Conservation (phyloP, 1,140 invertebrate genomes). For the Piezodorus guildinii region DNA sequence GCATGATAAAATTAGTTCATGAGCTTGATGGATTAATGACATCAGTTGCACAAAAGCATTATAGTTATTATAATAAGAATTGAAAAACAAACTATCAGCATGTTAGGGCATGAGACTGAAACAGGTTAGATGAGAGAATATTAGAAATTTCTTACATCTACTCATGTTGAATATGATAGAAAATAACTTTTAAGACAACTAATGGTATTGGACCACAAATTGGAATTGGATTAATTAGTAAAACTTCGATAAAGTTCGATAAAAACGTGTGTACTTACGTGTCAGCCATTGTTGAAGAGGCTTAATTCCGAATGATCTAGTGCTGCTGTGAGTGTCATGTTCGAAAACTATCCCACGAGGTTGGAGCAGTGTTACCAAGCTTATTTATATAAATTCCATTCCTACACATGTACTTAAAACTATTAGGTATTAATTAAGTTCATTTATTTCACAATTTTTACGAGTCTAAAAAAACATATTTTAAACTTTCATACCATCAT, state of each 20-base stretch:
- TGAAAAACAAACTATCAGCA: neutral
- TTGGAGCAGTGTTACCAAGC: too few species aligned
- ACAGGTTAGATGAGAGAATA: neutral
- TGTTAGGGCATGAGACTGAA: neutral
- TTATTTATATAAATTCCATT: too few species aligned
- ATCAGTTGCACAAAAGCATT: neutral
- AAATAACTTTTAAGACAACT: neutral
- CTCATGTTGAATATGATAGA: neutral
- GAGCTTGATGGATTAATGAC: neutral
- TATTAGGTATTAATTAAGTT: too few species aligned
- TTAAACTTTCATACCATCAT: too few species aligned
- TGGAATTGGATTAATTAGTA: neutral
- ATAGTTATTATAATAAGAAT: neutral
- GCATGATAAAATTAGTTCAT: neutral
- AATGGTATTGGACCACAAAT: neutral
- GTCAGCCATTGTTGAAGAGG: constrained; percentile 9
- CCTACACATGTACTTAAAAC: too few species aligned
- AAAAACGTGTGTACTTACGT: constrained; percentile 6
- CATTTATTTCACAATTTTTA: too few species aligned
- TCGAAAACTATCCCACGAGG: too few species aligned
- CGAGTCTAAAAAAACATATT: too few species aligned
- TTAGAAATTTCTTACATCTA: neutral
- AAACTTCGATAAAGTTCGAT: neutral
- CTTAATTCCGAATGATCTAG: too few species aligned
- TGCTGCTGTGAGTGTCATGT: too few species aligned